Percentiles rank a stretch among this genome's conserved stretches.
Conservation (phyloP, 2,113 vertebrate genomes). For the Oceanodroma tethys region DNA sequence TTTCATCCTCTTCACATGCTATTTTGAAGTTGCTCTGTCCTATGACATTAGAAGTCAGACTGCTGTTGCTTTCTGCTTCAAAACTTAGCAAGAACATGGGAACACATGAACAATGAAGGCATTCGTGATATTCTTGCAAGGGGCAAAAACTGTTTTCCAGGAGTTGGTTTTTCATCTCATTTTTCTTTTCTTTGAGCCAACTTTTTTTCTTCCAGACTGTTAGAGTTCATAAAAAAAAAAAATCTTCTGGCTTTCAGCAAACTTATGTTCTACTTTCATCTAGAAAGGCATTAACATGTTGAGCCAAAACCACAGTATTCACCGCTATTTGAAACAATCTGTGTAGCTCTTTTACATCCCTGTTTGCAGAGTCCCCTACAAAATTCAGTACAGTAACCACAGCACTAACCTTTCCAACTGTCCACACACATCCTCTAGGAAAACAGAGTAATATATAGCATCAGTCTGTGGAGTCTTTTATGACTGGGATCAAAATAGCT, state of each 20-base stretch:
- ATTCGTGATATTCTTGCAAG: background rate
- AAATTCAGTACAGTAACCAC: background rate
- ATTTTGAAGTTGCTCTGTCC: background rate
- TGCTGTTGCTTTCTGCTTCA: background rate
- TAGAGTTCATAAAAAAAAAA: background rate
- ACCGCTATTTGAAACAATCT: background rate
- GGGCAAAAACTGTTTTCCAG: background rate
- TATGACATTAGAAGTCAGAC: background rate
- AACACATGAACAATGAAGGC: background rate
- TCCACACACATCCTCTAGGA: background rate
- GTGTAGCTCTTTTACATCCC: background rate
- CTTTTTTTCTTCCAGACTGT: background rate
- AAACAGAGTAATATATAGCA: background rate
- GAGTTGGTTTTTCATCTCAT: background rate
- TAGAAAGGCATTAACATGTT: slow-evolving; percentile 7
- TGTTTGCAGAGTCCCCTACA: background rate
- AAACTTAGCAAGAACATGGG: background rate
- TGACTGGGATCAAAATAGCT: background rate
- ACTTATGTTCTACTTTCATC: slow-evolving; percentile 36
- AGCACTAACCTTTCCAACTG: background rate
- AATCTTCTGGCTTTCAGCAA: slow-evolving; percentile 24
- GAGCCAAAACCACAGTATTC: background rate
- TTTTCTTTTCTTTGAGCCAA: background rate
- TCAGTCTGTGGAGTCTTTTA: background rate
- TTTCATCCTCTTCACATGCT: background rate